A percentile compares a stretch with the other conserved stretches of the same genome.
These are phyloP conservation scores for Sisyra terminalis DNA, from an alignment of 2,888 invertebrate genomes.

Conservation along the genomic window DNA sequence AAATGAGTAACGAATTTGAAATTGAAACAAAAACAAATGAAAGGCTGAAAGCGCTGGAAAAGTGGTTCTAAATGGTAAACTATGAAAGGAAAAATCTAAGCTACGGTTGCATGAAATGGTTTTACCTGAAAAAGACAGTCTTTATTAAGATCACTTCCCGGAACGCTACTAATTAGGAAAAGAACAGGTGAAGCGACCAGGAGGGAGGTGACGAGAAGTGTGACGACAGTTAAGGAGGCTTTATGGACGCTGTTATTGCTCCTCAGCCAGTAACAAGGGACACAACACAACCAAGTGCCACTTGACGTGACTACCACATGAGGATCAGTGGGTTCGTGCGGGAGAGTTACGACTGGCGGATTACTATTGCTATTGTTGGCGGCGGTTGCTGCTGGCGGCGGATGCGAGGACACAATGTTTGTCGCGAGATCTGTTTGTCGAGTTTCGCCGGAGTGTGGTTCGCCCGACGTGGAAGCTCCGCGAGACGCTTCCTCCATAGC, in stretches of 20 bases:
- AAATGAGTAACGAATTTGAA: too few species aligned
- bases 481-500: neutral
- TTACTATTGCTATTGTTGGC: neutral
- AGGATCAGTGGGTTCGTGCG: constrained; percentile 5
- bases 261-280: constrained; percentile 37
- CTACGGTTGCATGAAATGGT: neutral
- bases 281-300: constrained; percentile 39
- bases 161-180: constrained; percentile 33
- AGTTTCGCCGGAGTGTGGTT: neutral
- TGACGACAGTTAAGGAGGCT: constrained; percentile 38
- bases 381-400: neutral
- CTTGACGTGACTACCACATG: constrained; percentile 14
- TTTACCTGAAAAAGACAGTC: constrained; percentile 22
- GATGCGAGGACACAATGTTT: neutral
- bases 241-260: constrained; percentile 39
- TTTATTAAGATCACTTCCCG: constrained; percentile 23
- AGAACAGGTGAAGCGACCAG: constrained; percentile 41
- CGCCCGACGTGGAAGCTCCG: constrained; percentile 1
- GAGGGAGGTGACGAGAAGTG: constrained; percentile 37
- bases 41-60: too few species aligned
- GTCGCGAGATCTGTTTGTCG: neutral
- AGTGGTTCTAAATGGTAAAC: neutral
- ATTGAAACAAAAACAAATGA: too few species aligned
- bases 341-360: neutral
- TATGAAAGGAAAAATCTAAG: neutral